Evolutionary conservation across 2,113 vertebrate species (phyloP), one percentile per base, ranked within the genome.

Genomic region (Chloropsis cyanopogon): DNA sequence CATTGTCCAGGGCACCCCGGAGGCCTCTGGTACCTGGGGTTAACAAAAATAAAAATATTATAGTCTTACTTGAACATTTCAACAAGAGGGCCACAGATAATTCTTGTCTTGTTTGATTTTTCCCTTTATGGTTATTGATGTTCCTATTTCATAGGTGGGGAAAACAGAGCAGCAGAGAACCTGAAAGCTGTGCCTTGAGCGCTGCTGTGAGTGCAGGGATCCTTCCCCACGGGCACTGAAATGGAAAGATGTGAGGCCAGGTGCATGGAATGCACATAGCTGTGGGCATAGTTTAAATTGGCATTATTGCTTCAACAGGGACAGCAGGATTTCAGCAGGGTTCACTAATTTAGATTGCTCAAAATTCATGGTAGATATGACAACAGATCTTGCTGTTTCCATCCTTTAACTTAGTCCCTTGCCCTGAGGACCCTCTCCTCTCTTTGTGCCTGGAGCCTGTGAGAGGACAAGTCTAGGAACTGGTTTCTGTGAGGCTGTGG

Each of bases 41-140:
- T n/a, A 49, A 11, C 59, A 33, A 9, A 72, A 81, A 22, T 22
- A 10, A 23, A 52, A 57, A 73, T 10, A 54, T 63, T 28, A 20
- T 8, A 15, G 7, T 14, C 29, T 77, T 31, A 22, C 1, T 0
- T n/a, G 31, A 47, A 49, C 42, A 57, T 29, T 57, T 70, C 37
- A 28, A 23, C 23, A 28, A n/a, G 77, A 35, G 0, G 0, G 20
- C 9, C 31, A 9, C 33, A 49, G 29, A 13, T 47, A 54, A 28
- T 41, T 68, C 37, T n/a, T 25, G 18, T 39, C 20, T 22, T 42
- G 4, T 7, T 76, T 72, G 73, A 1, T 16, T 72, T 86, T 52
- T 68, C 28, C n/a, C 25, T 35, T 26, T 52, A 24, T 2, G 56
- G 17, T 59, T 86, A 29, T 7, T 33, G 57, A 41, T 46, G 31